phyloP scores from a whole-genome alignment of 2,797 vertebrate species.

The Molossus alvarezi region DNA sequence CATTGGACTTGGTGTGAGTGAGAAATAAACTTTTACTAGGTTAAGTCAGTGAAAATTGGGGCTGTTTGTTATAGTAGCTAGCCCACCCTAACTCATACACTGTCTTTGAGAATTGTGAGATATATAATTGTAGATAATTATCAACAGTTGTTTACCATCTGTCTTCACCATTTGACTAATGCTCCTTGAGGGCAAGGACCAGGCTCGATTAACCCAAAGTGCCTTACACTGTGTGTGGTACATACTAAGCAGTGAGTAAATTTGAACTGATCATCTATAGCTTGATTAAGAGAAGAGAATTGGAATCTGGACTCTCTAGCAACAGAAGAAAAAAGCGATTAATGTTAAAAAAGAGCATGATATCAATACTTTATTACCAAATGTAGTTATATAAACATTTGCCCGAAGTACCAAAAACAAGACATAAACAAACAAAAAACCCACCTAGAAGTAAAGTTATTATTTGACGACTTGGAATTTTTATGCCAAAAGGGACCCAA shows the following conservation, averaged over 20 bases:
- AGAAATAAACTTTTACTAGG: background rate
- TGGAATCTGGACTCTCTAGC: background rate
- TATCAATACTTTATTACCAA: background rate
- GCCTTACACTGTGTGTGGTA: background rate
- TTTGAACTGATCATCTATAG: background rate
- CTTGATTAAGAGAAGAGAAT: constrained; percentile 43
- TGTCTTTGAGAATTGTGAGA: background rate
- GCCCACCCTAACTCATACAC: background rate
- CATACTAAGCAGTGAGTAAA: background rate
- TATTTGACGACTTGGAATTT: background rate
- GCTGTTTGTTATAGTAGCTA: background rate
- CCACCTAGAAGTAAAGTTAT: constrained; percentile 29
- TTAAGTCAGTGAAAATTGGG: background rate
- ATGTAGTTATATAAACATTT: constrained; percentile 9
- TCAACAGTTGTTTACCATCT: background rate
- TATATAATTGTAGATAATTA: background rate
- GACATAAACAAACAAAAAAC: background rate
- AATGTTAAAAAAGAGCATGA: background rate
- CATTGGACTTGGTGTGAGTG: background rate
- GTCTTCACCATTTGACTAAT: background rate
- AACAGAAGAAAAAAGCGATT: constrained; percentile 40
- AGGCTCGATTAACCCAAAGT: background rate
- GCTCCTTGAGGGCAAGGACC: background rate
- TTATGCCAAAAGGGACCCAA: constrained; percentile 39
- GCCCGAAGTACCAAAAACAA: background rate